Base-by-base conservation (phyloP, 37 sponge, comb jelly and placozoan species). In the Corticium candelabrum region DNA sequence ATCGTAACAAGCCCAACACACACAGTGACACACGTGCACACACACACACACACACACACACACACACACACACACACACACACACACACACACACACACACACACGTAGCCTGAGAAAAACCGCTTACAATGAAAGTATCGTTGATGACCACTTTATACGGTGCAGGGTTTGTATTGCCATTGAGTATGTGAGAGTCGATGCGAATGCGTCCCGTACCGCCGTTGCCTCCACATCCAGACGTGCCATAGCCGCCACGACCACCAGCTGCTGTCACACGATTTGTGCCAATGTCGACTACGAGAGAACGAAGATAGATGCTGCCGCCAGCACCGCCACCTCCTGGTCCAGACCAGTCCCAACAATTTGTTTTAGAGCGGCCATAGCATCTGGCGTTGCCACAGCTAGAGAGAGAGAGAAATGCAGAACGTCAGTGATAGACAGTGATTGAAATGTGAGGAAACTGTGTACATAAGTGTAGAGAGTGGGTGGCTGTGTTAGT, bases 1-100 rank as follows among this genome's bases (percentile, higher is more conserved):
- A 50, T 27, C 62, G 15, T n/a, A n/a, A n/a, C n/a, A n/a, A n/a
- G n/a, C n/a, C n/a, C n/a, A n/a, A n/a, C n/a, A n/a, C 56, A 43
- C 56, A 43, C 56, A 43, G 5, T 5, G 5, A 5, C 56, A 43
- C 11, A 11, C 77, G 7, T 67, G 32, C 72, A 41, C 68, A 39
- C 5, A 80, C 31, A 38, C 43, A 80, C 72, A 79, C 80, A 70
- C 80, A 79, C 36, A 34, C 70, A 40, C 82, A 76, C 72, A 50
- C 78, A 77, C 78, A 78, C 80, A 67, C 37, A 36, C 80, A 68
- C 39, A 79, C 69, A 1, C 38, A 68, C 71, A 35, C 38, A 79
- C 39, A 0, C 1, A 37, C 2, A 2, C 31, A 71, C 37, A 80
- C 36, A 37, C 36, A 38, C 72, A 37, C 36, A 0, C 1, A 30